phyloP scores from a whole-genome alignment of 2,888 invertebrate genomes.

The Lepidochitona cinerea region DNA sequence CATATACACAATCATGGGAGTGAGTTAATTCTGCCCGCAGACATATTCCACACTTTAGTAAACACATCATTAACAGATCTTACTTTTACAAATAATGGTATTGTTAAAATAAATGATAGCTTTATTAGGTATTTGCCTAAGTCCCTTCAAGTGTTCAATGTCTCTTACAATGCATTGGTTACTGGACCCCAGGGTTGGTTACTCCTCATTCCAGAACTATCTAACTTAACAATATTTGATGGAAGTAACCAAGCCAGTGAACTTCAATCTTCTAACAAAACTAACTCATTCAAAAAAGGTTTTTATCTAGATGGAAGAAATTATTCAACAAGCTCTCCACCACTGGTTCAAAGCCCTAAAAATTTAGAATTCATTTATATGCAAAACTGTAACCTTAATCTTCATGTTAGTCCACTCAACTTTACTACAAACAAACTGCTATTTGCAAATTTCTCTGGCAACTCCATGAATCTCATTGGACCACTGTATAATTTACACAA shows the following conservation, averaged over 20 bases:
- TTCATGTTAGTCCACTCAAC: not conserved
- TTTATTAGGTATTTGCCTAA: not conserved
- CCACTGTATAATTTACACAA: slow-evolving; percentile 1
- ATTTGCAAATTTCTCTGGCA: slow-evolving; percentile 7
- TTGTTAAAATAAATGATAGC: not conserved
- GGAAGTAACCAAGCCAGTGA: not conserved
- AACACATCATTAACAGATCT: not conserved
- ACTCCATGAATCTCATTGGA: slow-evolving; percentile 3
- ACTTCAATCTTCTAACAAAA: too few species aligned
- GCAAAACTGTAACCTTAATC: not conserved
- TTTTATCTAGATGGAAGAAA: too few species aligned
- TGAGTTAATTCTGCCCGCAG: not conserved
- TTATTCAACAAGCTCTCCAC: too few species aligned
- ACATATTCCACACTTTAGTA: not conserved
- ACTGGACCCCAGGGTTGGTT: not conserved
- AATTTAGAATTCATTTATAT: not conserved
- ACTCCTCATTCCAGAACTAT: not conserved
- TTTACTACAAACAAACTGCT: not conserved
- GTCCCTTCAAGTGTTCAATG: not conserved
- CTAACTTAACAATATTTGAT: not conserved
- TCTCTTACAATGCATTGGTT: not conserved
- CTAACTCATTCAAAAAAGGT: too few species aligned
- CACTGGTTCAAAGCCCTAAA: not conserved
- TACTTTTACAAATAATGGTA: not conserved
- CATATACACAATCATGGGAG: not conserved